phyloP scores from a whole-genome alignment of 30 jellyfish, hydroid and myxozoan species.

The Hydractinia symbiolongicarpus region DNA sequence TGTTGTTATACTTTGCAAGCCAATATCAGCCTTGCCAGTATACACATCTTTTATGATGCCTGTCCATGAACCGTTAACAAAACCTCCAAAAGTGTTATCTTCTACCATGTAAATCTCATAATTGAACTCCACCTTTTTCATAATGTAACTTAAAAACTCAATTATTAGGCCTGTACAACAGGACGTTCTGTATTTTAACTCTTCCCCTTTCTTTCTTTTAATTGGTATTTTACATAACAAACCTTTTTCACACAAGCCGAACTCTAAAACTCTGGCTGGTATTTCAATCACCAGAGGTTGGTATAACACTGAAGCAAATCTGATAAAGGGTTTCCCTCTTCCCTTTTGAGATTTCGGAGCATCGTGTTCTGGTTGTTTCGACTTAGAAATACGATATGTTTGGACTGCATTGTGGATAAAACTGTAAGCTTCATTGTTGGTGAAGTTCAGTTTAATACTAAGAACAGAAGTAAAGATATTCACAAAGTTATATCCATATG shows the following conservation, averaged over 20 bases:
- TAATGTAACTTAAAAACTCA: neutral
- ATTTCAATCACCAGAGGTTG: constrained; percentile 10
- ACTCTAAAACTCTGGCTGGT: neutral
- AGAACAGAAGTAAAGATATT: no score
- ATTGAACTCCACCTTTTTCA: neutral
- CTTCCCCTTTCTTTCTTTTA: neutral
- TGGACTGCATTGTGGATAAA: no score
- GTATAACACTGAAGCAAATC: constrained; percentile 13
- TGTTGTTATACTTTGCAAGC: constrained; percentile 5
- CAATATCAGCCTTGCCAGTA: constrained; percentile 22
- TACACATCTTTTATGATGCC: constrained; percentile 19
- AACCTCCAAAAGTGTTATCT: constrained; percentile 17
- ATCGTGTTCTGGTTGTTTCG: no score
- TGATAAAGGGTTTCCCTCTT: neutral
- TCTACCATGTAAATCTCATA: constrained; percentile 17
- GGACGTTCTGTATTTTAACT: neutral
- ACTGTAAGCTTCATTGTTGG: no score
- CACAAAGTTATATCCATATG: no score
- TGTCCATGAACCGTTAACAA: constrained; percentile 20
- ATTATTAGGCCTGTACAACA: constrained; percentile 16
- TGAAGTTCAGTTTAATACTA: no score
- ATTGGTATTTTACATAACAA: neutral
- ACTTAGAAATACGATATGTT: no score
- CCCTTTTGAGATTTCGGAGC: no score
- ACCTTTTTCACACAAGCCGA: constrained; percentile 15